A percentile compares a stretch with the other conserved stretches of the same genome.
These are phyloP conservation scores for Cettia cetti DNA, from an alignment of 2,113 vertebrate species.

Conservation along the genomic window DNA sequence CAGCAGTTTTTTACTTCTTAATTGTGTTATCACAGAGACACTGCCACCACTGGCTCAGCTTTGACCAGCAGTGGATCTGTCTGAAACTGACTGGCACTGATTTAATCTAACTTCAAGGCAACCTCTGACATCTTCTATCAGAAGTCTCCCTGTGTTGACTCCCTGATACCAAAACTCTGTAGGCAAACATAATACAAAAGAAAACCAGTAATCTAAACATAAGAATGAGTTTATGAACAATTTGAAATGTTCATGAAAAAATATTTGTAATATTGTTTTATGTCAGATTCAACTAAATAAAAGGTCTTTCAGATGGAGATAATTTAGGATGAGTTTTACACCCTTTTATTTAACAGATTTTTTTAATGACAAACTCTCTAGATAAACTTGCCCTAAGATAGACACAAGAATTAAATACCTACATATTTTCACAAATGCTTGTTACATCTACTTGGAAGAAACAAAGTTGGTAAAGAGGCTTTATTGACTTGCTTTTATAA, in stretches of 20 bases:
- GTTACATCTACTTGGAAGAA: neutral
- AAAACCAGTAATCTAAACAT: neutral
- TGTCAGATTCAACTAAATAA: neutral
- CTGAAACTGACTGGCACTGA: neutral
- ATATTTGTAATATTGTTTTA: neutral
- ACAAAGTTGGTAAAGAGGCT: neutral
- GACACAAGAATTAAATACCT: neutral
- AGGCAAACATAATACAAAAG: neutral
- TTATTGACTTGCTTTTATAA: neutral
- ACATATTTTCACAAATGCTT: neutral
- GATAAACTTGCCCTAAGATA: neutral
- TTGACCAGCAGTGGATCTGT: rapidly evolving
- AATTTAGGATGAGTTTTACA: neutral
- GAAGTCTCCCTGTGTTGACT: neutral
- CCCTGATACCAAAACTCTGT: neutral
- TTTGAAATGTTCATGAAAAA: neutral
- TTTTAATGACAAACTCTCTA: neutral
- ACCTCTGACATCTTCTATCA: neutral
- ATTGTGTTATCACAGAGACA: neutral
- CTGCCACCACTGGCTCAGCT: neutral
- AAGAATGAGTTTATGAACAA: neutral
- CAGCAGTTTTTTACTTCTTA: neutral
- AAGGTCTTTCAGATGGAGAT: neutral
- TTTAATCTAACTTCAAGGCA: neutral
- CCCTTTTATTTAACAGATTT: neutral